Base-by-base conservation (phyloP, 2,113 vertebrate genomes). In the Heloderma charlesbogerti region DNA sequence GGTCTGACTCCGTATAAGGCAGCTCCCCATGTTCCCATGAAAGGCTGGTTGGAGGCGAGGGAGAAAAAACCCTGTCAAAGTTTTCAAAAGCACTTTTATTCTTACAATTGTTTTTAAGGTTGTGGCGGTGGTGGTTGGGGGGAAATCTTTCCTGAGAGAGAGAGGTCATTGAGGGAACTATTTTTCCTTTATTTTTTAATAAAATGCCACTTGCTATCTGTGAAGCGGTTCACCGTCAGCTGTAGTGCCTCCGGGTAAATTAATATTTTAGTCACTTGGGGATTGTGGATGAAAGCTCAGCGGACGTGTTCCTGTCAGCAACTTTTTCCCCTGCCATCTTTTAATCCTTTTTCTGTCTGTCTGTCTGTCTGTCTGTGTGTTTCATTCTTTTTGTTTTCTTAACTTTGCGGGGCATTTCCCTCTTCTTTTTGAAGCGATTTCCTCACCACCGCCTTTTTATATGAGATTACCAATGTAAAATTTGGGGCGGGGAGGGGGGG, bases 241-340 rank as follows among this genome's bases (percentile, higher is more conserved):
- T 96, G 95, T 96, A 96, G 97, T 93, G 98, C 98, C 98, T 86
- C 96, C 96, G 98, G 98, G 97, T 96, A 98, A 98, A 99, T 99
- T 98, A 98, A 99, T 99, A 99, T 99, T 99, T 99, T 97, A 99
- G 96, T 98, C 98, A 98, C 98, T 97, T 96, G 98, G 97, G 98
- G 97, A 97, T 97, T 95, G 93, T 92, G 96, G 97, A 96, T 93
- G 95, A 96, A 96, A 93, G 93, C 97, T 95, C 90, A 43, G 90
- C 88, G 95, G 96, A 97, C 97, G 95, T 90, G 96, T 96, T 98
- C 96, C 97, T 97, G 97, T 98, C 98, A 99, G 98, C 97, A 95
- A 94, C 96, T 98, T 97, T 97, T 96, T 72, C 80, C 16, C 93
- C 88, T 90, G 89, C 86, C 89, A 96, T 96, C 91, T 93, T 93